phyloP scores from a whole-genome alignment of 2,888 invertebrate species.

The Drosophila buzzatii region DNA sequence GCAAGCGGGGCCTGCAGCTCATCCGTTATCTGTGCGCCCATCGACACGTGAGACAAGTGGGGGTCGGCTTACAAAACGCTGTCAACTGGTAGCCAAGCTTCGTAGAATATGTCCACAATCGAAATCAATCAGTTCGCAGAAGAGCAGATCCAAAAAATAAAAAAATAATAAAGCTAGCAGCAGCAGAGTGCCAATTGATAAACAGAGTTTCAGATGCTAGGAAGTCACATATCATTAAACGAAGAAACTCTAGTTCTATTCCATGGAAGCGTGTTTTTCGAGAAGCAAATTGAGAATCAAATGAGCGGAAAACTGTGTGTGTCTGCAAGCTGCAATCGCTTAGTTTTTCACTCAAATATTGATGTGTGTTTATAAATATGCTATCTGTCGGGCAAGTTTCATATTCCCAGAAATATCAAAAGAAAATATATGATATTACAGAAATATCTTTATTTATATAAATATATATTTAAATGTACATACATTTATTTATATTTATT shows the following conservation, averaged over 20 bases:
- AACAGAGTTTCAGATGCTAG: constrained; percentile 29
- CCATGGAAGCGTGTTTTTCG: constrained; percentile 9
- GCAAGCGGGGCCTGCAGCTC: constrained; percentile 21
- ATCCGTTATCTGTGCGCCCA: constrained; percentile 56
- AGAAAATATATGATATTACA: not conserved
- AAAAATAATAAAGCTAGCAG: not conserved
- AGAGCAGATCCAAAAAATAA: constrained; percentile 19
- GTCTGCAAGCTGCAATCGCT: not conserved
- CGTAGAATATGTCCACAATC: constrained; percentile 59
- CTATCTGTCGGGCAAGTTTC: not conserved
- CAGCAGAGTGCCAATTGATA: constrained; percentile 17
- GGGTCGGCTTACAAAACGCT: constrained; percentile 41
- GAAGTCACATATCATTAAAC: constrained; percentile 36
- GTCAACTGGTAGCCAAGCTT: constrained; percentile 67
- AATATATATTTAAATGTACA: too few relatives aligned
- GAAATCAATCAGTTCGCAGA: constrained; percentile 69
- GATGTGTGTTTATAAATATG: not conserved
- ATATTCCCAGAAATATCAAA: not conserved
- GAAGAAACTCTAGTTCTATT: constrained; percentile 31
- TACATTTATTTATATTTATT: too few relatives aligned
- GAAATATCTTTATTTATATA: too few relatives aligned
- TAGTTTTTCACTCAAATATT: not conserved
- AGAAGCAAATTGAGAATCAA: not conserved
- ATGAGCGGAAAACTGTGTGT: not conserved
- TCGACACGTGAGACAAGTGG: constrained; percentile 65